Percentiles rank a stretch among this genome's conserved stretches.
phyloP scores from a whole-genome alignment of 92 coral and sea anemone species.

The Galaxea fascicularis region DNA sequence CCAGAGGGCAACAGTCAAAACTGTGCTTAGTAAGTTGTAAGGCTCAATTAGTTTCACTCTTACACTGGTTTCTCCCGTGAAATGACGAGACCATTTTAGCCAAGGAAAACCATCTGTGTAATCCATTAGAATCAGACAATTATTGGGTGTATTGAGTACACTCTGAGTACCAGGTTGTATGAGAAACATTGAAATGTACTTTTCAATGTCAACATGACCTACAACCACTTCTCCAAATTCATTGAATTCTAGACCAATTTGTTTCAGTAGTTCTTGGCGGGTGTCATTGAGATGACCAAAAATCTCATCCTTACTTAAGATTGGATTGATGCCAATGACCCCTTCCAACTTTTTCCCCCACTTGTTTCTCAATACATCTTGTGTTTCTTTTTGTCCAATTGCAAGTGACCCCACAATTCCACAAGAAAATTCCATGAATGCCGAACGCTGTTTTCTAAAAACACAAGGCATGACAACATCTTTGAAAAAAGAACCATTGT shows the following conservation, averaged over 20 bases:
- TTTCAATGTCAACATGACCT: slow-evolving; percentile 44
- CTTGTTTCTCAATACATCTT: too few relatives aligned
- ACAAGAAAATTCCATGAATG: too few relatives aligned
- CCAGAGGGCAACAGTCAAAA: slow-evolving; percentile 61
- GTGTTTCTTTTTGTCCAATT: too few relatives aligned
- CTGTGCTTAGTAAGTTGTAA: slow-evolving; percentile 30
- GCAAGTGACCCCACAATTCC: too few relatives aligned
- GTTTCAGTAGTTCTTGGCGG: slow-evolving; percentile 37
- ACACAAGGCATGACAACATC: too few relatives aligned
- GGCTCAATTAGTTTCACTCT: slow-evolving; percentile 61
- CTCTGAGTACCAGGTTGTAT: slow-evolving; percentile 24
- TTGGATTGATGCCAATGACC: too few relatives aligned
- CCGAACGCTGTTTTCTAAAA: too few relatives aligned
- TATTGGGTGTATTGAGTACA: slow-evolving; percentile 43
- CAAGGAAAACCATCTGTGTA: slow-evolving; percentile 66
- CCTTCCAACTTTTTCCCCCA: too few relatives aligned
- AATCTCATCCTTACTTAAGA: slow-evolving; percentile 31
- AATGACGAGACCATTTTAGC: slow-evolving; percentile 76
- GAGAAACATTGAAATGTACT: slow-evolving; percentile 47
- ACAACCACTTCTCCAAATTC: slow-evolving; percentile 55
- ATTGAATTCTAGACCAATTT: slow-evolving; percentile 43
- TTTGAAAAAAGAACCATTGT: too few relatives aligned
- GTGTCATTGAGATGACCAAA: slow-evolving; percentile 40
- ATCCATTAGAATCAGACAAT: slow-evolving; percentile 30
- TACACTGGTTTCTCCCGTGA: slow-evolving; percentile 59